Base-by-base conservation (phyloP, 2,888 invertebrate species). In the Oconnorella tubifera region DNA sequence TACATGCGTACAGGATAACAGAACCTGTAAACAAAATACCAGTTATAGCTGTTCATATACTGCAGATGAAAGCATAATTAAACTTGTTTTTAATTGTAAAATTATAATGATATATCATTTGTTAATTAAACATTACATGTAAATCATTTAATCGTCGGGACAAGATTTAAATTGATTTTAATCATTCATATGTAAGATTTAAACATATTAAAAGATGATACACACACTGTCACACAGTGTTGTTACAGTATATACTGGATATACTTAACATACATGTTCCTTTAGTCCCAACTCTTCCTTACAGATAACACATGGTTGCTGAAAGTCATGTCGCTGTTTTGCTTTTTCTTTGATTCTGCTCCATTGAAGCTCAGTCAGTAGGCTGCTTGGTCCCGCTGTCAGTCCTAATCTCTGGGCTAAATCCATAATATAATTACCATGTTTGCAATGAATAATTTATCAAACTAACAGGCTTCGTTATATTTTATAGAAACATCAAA, bases 221-320 rank as follows among this genome's bases (percentile, higher is more conserved):
- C 6, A 19, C 23, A 19, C 57, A 31, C 27, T 28, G 25, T 31
- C 19, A 57, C 29, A 57, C 29, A 27, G 29, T 19, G 19, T 57
- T 29, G 29, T n/a, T n/a, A 1, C 31, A 31, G 10, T 50, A 27
- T n/a, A 40, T 6, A 56, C 33, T 23, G 33, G n/a, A n/a, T n/a
- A n/a, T n/a, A n/a, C n/a, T n/a, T n/a, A n/a, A n/a, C n/a, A n/a
- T n/a, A 79, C 78, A 73, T 81, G 81, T 58, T 76, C 74, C 62
- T 77, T 74, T 14, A 73, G 69, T 3, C 80, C 81, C 70, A 82
- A 78, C 50, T 81, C 78, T 64, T 82, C 82, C 64, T 82, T 81
- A 71, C 82, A 82, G 31, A 82, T 81, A 28, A 80, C 80, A 74
- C 82, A 82, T 0, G 81, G 81, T 33, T 76, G 72, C n/a, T 69